Evolutionary conservation across 2,888 invertebrate species (phyloP), one percentile per base, ranked within the genome.

Genomic region (Cantharis rustica): DNA sequence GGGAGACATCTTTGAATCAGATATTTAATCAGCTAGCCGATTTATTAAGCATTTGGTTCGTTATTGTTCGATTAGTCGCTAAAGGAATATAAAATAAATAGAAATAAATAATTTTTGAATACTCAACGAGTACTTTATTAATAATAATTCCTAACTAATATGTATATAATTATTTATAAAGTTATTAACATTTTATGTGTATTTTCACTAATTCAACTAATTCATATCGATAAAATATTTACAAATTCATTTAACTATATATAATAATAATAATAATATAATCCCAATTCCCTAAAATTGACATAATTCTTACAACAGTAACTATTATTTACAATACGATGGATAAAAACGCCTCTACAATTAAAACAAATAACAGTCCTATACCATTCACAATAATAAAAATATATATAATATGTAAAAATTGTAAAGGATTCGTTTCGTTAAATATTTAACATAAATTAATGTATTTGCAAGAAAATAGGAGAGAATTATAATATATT

Each of bases 251-350:
- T 88, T 88, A 88, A 86, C 87, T 88, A 88, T 84, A 66, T 79
- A 72, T 68, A 72, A 72, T 75, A 75, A 77, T 81, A 75, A 77
- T 81, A 79, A 81, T 82, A 82, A 81, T 82, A 47, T 47, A 86
- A 84, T 91, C 91, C 92, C 91, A 90, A 91, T 91, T 91, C 91
- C 92, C 91, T 91, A 92, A 91, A 92, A 92, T 91, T 92, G 91
- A 92, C 91, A 91, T 91, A 91, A 47, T 91, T 91, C 91, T 91
- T 91, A 91, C 91, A 91, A 91, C 87, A 88, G 85, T 87, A 87
- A 87, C 87, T 88, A 87, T 84, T 81, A 81, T 81, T 75, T 82
- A 82, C 80, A 82, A 73, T 80, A 80, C 79, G 76, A 80, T 80
- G 75, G 74, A 78, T 80, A 77, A 74, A 79, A 79, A 79, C 79